These are phyloP conservation scores for Tonatia bakeri DNA, from an alignment of 2,113 vertebrate genomes.

Conservation along the genomic window DNA sequence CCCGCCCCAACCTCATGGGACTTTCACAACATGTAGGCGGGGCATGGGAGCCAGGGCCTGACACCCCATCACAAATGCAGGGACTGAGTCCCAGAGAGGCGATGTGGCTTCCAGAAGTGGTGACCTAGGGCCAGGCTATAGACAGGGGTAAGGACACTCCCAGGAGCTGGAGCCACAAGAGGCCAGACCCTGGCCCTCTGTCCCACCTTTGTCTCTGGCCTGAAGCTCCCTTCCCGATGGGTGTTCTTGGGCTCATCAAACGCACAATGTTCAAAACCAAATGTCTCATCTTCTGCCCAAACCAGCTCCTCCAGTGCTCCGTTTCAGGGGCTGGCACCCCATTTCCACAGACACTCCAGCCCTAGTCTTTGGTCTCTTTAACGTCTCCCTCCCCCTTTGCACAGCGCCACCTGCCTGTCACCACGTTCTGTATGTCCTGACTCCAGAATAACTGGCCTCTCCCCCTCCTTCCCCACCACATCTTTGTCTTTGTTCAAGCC, in stretches of 20 bases:
- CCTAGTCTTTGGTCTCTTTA: not conserved
- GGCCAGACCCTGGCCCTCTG: not conserved
- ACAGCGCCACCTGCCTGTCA: not conserved
- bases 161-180: not conserved
- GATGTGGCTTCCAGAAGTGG: not conserved
- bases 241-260: not conserved
- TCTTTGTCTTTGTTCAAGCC: not conserved
- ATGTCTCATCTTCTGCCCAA: not conserved
- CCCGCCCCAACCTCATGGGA: not conserved
- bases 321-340: not conserved
- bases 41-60: not conserved
- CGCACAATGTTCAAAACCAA: not conserved
- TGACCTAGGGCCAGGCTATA: not conserved
- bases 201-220: not conserved
- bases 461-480: not conserved
- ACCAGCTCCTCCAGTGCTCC: not conserved
- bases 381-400: not conserved
- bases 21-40: not conserved
- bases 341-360: not conserved
- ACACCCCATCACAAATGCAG: not conserved
- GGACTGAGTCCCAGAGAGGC: not conserved
- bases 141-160: not conserved
- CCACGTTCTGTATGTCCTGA: not conserved
- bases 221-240: no score
- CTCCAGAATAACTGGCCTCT: not conserved